Evolutionary conservation across 2,797 vertebrate genomes (phyloP), one percentile per base, ranked within the genome.

Genomic region (Ctenochaetus hawaiiensis): DNA sequence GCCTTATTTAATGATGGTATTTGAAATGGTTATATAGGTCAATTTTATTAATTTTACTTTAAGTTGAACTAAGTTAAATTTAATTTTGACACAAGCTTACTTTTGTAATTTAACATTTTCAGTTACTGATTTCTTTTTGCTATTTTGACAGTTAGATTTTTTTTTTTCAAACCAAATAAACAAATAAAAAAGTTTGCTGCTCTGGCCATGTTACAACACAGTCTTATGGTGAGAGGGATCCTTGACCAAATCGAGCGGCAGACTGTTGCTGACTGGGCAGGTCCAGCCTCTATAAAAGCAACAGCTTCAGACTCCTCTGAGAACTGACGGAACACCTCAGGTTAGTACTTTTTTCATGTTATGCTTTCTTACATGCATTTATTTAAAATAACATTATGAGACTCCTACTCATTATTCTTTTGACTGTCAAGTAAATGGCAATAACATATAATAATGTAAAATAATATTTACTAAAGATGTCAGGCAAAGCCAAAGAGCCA

Each of bases 181-280:
- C 30, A 34, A 34, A 34, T 6, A 77, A 76, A 73, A 85, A 78
- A 61, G 47, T 60, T 45, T 58, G 20, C 60, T 22, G 58, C 80
- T 60, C 18, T 14, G 56, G 48, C 13, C 72, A 77, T 82, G 75
- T 76, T 54, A 68, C 52, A 69, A 70, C 83, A 84, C 78, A 80
- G 51, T 84, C 62, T 89, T 68, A 77, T 48, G 52, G 87, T 89
- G 82, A 75, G 82, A 86, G 71, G 62, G 88, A 93, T 92, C 83
- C 91, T 89, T 94, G 91, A 92, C 90, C 90, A 93, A 93, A 93
- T 88, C 5, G 68, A 90, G 91, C 41, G 62, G 65, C 6, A 30
- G 58, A 57, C 56, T 68, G 47, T 63, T 78, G 90, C 91, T 92
- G 92, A 92, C 77, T 4, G 41, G 52, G 76, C 90, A 86, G 20